Evolutionary conservation across 2,113 vertebrate genomes (phyloP).

Genomic region (Vombatus ursinus): DNA sequence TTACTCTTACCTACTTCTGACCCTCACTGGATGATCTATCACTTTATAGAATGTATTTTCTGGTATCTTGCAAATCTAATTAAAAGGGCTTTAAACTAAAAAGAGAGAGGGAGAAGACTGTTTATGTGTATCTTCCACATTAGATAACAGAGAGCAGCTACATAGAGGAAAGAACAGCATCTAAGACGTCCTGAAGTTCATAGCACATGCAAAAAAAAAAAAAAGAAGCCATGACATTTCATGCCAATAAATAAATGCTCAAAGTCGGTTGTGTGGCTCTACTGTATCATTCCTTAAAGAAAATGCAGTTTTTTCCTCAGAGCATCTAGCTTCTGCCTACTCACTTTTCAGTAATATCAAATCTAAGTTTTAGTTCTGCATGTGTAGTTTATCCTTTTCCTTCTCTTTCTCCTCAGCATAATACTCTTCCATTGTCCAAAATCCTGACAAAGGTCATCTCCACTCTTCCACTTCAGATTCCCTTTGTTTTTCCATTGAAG

Average conservation of each 20-base stretch:
- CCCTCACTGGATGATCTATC: not conserved
- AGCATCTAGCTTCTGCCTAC: not conserved
- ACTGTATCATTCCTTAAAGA: not conserved
- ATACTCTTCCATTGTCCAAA: not conserved
- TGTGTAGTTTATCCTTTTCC: not conserved
- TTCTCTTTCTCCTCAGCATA: not conserved
- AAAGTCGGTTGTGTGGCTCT: not conserved
- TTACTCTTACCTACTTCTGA: not conserved
- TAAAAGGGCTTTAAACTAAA: not conserved
- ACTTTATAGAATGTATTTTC: not conserved
- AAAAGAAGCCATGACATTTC: not conserved
- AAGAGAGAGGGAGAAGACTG: not conserved
- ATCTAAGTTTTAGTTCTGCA: not conserved
- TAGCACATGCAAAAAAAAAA: not conserved
- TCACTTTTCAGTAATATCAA: not conserved
- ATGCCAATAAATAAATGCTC: not conserved
- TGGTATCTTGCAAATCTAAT: not conserved
- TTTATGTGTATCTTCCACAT: not conserved
- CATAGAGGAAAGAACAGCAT: not conserved
- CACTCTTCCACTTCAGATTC: not conserved
- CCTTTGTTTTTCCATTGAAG: not conserved
- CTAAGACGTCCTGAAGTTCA: not conserved
- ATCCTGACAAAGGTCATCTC: not conserved
- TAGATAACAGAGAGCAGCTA: not conserved
- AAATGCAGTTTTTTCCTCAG: not conserved